Percentiles rank a stretch among this genome's conserved stretches.
Evolutionary conservation across 2,113 vertebrate species (phyloP).

Genomic region (Thermophis baileyi): DNA sequence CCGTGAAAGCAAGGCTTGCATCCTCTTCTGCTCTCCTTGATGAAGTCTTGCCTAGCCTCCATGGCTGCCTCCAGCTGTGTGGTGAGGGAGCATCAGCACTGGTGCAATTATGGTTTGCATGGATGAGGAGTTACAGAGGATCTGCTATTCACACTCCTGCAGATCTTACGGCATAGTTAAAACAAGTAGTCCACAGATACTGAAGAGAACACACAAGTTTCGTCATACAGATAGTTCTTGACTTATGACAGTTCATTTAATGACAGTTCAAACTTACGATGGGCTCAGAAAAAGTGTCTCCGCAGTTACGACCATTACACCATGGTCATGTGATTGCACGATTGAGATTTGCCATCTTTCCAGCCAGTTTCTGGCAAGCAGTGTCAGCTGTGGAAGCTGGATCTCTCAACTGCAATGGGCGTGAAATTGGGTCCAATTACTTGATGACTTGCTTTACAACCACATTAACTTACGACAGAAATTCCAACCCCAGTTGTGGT

Average conservation of each 20-base stretch:
- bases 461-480: not conserved
- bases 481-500: not conserved
- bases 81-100: not conserved
- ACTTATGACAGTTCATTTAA: not conserved
- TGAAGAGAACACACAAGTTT: not conserved
- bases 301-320: not conserved
- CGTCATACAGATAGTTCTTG: not conserved
- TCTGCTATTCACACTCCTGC: not conserved
- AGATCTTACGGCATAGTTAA: not conserved
- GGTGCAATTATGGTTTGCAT: not conserved
- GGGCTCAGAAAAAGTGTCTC: not conserved
- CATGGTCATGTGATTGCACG: not conserved
- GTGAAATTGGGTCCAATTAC: not conserved
- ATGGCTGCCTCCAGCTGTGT: not conserved
- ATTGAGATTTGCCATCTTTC: not conserved
- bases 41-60: not conserved
- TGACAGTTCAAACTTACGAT: not conserved
- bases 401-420: not conserved
- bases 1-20: not conserved
- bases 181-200: not conserved
- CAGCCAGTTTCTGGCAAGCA: not conserved
- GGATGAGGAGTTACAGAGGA: not conserved
- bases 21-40: not conserved
- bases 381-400: not conserved
- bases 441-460: not conserved